phyloP scores from a whole-genome alignment of 1,140 invertebrate genomes.

The Paralvinella palmiformis region DNA sequence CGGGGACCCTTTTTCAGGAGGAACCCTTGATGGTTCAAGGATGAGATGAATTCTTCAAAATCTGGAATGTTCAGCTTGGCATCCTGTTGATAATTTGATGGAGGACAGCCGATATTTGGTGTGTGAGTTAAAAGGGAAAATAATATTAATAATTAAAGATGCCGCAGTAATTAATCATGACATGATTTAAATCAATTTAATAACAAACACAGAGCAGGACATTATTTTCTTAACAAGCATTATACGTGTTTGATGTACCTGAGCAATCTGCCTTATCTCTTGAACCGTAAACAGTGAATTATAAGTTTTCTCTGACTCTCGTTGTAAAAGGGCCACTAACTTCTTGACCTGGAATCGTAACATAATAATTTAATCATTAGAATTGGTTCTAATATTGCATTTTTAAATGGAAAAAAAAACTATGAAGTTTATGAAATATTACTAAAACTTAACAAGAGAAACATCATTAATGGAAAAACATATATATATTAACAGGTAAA shows the following conservation, averaged over 20 bases:
- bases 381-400: too few relatives aligned
- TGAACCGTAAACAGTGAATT: constrained; percentile 68
- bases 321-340: constrained; percentile 66
- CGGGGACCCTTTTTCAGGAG: constrained; percentile 76
- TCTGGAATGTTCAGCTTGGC: constrained; percentile 43
- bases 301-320: constrained; percentile 57
- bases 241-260: constrained; percentile 32
- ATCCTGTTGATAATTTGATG: not conserved
- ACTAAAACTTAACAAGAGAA: too few relatives aligned
- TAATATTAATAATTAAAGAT: too few relatives aligned
- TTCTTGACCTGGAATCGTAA: constrained; percentile 66
- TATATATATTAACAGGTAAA: too few relatives aligned
- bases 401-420: too few relatives aligned
- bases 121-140: not conserved
- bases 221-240: not conserved
- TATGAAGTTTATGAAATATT: too few relatives aligned
- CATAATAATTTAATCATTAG: too few relatives aligned
- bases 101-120: not conserved
- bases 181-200: too few relatives aligned
- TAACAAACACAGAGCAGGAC: not conserved
- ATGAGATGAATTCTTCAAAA: constrained; percentile 63
- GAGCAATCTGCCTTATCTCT: constrained; percentile 67
- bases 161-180: too few relatives aligned
- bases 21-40: constrained; percentile 77
- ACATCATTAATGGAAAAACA: too few relatives aligned